phyloP scores from a whole-genome alignment of 1,140 invertebrate species.

The Papilio polytes region DNA sequence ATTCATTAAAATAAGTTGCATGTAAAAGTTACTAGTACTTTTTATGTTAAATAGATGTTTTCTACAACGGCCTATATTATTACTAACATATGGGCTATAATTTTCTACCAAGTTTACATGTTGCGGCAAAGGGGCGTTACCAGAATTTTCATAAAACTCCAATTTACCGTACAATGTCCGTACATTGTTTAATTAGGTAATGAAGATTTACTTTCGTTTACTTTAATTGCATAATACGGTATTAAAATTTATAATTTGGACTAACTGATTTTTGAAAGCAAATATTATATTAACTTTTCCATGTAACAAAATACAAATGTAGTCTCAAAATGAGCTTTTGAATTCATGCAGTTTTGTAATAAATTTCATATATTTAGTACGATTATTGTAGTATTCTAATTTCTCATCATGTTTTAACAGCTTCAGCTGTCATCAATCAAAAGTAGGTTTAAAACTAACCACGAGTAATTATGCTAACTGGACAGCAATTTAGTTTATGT shows the following conservation, averaged over 20 bases:
- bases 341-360: too few species aligned
- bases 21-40: not conserved
- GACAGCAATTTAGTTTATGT: not conserved
- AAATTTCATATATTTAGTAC: too few species aligned
- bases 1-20: not conserved
- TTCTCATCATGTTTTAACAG: not conserved
- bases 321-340: not conserved
- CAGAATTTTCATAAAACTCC: constrained; percentile 13
- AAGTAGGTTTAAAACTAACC: not conserved
- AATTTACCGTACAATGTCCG: constrained; percentile 2
- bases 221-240: not conserved
- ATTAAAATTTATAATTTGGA: not conserved
- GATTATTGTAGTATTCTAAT: not conserved
- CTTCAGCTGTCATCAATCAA: not conserved
- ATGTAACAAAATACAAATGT: not conserved
- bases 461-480: not conserved
- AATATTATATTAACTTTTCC: too few species aligned
- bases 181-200: not conserved
- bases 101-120: not conserved
- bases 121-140: not conserved
- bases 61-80: not conserved
- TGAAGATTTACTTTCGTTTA: not conserved
- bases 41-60: not conserved
- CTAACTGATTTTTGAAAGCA: not conserved
- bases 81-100: not conserved